phyloP scores from a whole-genome alignment of 2,113 vertebrate genomes.

The Dolichallabes microphthalmus region DNA sequence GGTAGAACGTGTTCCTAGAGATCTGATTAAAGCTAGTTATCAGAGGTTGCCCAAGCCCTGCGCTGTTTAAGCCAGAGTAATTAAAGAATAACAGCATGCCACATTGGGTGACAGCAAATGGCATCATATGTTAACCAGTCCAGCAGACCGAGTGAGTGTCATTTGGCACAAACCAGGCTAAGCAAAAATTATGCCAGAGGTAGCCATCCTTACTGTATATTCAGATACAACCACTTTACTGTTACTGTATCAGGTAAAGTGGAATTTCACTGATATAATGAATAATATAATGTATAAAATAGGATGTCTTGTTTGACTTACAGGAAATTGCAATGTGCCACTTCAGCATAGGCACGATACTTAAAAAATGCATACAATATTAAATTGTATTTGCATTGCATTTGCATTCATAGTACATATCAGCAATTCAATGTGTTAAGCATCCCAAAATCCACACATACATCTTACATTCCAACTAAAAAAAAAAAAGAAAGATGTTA shows the following conservation, averaged over 20 bases:
- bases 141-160: conserved; percentile 54
- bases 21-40: conserved; percentile 77
- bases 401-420: too few relatives aligned
- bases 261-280: not conserved
- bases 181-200: conserved; percentile 20
- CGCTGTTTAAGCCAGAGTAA: conserved; percentile 76
- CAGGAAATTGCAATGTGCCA: not conserved
- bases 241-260: not conserved
- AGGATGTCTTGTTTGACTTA: not conserved
- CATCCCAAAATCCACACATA: not conserved
- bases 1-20: conserved; percentile 64
- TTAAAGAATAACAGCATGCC: conserved; percentile 82
- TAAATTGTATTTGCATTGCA: not conserved
- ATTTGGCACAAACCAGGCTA: conserved; percentile 40
- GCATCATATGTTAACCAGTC: conserved; percentile 78
- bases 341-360: not conserved
- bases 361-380: not conserved
- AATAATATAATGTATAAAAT: not conserved
- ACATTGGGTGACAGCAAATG: conserved; percentile 74
- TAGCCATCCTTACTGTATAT: not conserved
- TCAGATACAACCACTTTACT: not conserved
- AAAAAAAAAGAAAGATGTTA: not conserved
- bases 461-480: not conserved
- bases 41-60: conserved; percentile 68
- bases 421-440: not conserved